These are phyloP conservation scores for Pasiphila rectangulata DNA, from an alignment of 2,888 invertebrate genomes.

Conservation along the genomic window DNA sequence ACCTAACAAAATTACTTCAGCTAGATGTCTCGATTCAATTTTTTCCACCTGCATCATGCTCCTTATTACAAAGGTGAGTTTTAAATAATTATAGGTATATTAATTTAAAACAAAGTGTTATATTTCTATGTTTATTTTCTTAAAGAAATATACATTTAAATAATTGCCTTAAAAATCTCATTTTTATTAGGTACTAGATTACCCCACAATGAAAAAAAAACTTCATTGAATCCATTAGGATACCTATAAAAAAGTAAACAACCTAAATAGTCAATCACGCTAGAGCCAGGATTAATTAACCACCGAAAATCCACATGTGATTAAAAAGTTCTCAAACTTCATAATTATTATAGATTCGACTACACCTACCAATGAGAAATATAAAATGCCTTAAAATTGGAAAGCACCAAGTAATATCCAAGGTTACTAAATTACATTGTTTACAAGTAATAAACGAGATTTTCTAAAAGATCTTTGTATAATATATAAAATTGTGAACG, in stretches of 20 bases:
- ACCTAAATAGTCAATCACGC: background rate
- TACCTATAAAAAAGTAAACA: too few species aligned
- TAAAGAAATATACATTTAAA: background rate
- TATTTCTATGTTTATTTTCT: background rate
- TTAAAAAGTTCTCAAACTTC: too few species aligned
- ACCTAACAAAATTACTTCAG: too few species aligned
- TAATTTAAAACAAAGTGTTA: background rate
- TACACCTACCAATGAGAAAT: background rate
- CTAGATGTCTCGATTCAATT: too few species aligned
- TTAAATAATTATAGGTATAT: too few species aligned
- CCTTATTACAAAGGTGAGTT: too few species aligned
- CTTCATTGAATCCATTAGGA: too few species aligned
- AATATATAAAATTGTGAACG: background rate
- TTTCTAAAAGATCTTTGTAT: constrained; percentile 1
- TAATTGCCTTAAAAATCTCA: background rate
- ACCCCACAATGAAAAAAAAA: too few species aligned
- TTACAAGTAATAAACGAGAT: constrained; percentile 3
- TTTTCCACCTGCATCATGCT: too few species aligned
- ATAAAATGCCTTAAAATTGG: background rate
- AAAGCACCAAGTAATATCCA: background rate
- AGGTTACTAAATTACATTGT: background rate
- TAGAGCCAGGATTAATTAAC: background rate
- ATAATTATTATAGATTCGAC: too few species aligned
- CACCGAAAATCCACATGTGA: background rate
- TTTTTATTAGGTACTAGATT: background rate